phyloP scores from a whole-genome alignment of 2,888 invertebrate genomes.

The Micoletzkya japonica region DNA sequence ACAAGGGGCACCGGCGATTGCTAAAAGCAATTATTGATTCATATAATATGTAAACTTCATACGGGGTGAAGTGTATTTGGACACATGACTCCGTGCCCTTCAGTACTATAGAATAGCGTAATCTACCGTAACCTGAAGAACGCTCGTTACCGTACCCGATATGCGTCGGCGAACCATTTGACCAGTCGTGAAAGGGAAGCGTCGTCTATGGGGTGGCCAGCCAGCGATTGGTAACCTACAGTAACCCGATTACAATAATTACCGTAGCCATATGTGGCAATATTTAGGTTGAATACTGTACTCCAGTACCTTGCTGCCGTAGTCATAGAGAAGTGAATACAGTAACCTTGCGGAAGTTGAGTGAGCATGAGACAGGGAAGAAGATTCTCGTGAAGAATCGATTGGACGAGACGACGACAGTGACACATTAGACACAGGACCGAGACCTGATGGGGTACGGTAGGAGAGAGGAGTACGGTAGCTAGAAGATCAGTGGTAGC shows the following conservation, averaged over 20 bases:
- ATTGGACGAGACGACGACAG: not conserved
- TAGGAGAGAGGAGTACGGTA: too few species aligned
- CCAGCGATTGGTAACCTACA: constrained; percentile 29
- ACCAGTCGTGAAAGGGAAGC: constrained; percentile 33
- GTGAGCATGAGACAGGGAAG: constrained; percentile 42
- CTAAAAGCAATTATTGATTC: constrained; percentile 18
- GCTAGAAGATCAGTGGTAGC: too few species aligned
- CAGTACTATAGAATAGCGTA: too few species aligned
- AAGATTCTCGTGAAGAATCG: constrained; percentile 35
- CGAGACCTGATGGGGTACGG: not conserved
- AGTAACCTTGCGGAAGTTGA: constrained; percentile 28
- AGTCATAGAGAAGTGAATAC: too few species aligned
- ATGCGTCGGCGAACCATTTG: constrained; percentile 39
- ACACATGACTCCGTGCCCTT: too few species aligned
- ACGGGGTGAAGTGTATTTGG: too few species aligned
- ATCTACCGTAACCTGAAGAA: not conserved
- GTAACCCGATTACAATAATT: too few species aligned
- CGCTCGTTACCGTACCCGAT: constrained; percentile 26
- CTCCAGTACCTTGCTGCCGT: too few species aligned
- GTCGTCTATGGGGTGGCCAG: constrained; percentile 31
- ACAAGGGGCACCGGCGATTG: constrained; percentile 2
- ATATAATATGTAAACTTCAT: constrained; percentile 8
- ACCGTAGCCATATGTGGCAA: too few species aligned
- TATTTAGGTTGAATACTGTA: too few species aligned
- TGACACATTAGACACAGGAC: constrained; percentile 18